Evolutionary conservation across 1,140 invertebrate species (phyloP).

Genomic region (Lordiphosa stackelbergi): DNA sequence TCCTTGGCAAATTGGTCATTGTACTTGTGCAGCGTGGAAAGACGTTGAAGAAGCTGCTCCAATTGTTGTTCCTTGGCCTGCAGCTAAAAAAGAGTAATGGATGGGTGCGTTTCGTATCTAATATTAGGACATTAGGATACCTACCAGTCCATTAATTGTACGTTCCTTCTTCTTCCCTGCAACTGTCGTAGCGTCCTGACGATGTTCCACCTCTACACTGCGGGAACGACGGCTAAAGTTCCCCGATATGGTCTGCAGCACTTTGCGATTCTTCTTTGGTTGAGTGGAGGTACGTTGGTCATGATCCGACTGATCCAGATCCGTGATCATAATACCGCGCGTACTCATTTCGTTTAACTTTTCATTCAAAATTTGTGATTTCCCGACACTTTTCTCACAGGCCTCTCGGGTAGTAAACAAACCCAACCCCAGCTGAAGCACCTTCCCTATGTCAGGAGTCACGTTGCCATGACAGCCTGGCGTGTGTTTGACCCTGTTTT

Average conservation of each 20-base stretch:
- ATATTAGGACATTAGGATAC: neutral
- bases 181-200: conserved; percentile 13
- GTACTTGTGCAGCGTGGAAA: conserved; percentile 65
- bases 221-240: conserved; percentile 65
- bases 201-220: conserved; percentile 54
- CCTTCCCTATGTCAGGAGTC: conserved; percentile 13
- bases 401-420: conserved; percentile 40
- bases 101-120: neutral
- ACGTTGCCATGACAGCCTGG: conserved; percentile 35
- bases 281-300: conserved; percentile 21
- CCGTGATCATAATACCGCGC: conserved; percentile 57
- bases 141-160: conserved; percentile 59
- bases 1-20: conserved; percentile 71
- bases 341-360: conserved; percentile 21
- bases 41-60: conserved; percentile 64
- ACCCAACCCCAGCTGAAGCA: conserved; percentile 15
- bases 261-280: conserved; percentile 49
- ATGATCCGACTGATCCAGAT: conserved; percentile 58
- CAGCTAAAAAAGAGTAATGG: conserved; percentile 29
- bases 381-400: conserved; percentile 32
- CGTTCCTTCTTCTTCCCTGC: conserved; percentile 30
- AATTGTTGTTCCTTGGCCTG: conserved; percentile 75
- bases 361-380: conserved; percentile 6
- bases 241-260: conserved; percentile 64
- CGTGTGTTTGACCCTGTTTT: conserved; percentile 56